phyloP scores from a whole-genome alignment of 2,113 vertebrate genomes.

The Dendrocopos noguchii region DNA sequence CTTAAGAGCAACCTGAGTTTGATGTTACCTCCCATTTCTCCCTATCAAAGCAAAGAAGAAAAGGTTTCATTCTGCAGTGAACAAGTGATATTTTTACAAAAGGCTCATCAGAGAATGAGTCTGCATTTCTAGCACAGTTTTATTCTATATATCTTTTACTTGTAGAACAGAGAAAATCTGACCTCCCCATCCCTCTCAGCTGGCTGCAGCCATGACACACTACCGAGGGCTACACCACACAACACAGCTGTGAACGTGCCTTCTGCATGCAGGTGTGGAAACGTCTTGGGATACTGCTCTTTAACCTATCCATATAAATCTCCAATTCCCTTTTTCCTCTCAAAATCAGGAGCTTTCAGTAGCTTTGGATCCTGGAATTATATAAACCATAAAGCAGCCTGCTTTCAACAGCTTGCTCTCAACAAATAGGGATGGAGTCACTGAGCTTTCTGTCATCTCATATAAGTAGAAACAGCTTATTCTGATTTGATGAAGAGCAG shows the following conservation, averaged over 20 bases:
- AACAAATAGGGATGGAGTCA: background rate
- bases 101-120: background rate
- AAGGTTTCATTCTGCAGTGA: background rate
- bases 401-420: background rate
- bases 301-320: background rate
- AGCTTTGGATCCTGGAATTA: background rate
- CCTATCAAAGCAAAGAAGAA: background rate
- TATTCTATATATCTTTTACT: background rate
- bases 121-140: background rate
- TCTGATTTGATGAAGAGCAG: background rate
- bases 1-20: background rate
- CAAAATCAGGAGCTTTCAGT: background rate
- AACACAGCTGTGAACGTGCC: fast-evolving
- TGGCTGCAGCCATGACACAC: background rate
- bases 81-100: background rate
- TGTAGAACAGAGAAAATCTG: background rate
- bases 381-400: background rate
- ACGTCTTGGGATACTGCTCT: fast-evolving
- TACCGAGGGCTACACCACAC: fast-evolving
- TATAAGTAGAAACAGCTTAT: background rate
- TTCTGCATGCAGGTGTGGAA: background rate
- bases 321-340: background rate
- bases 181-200: fast-evolving
- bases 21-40: background rate
- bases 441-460: background rate